Percentiles rank a stretch among this genome's conserved stretches.
Evolutionary conservation across 2,888 invertebrate species (phyloP).

Genomic region (Ormyrus thymus): DNA sequence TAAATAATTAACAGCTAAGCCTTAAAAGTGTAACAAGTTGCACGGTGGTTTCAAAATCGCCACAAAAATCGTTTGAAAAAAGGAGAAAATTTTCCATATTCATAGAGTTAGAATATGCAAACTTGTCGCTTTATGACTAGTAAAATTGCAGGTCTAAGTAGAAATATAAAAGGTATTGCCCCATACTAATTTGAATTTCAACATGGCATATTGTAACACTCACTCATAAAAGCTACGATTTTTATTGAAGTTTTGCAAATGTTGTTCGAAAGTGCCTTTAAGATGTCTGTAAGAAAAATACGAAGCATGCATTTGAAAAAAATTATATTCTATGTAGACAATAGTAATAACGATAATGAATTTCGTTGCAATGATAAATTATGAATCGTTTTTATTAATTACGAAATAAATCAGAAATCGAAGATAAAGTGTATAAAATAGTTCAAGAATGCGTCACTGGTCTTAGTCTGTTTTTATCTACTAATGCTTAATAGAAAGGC

Average conservation of each 20-base stretch:
- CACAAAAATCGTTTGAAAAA: not conserved
- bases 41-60: not conserved
- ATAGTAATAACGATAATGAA: too few relatives aligned
- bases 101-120: slow-evolving; percentile 15
- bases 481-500: too few relatives aligned
- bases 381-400: too few relatives aligned
- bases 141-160: slow-evolving; percentile 21
- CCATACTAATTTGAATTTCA: slow-evolving; percentile 18
- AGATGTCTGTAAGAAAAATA: not conserved
- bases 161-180: slow-evolving; percentile 27
- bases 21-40: too few relatives aligned
- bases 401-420: too few relatives aligned
- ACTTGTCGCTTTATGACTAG: slow-evolving; percentile 15
- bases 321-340: too few relatives aligned
- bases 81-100: slow-evolving; percentile 14
- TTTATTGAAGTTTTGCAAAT: slow-evolving; percentile 35
- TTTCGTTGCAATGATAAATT: too few relatives aligned
- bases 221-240: not conserved
- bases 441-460: too few relatives aligned
- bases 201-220: slow-evolving; percentile 10
- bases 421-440: too few relatives aligned
- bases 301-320: too few relatives aligned
- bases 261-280: slow-evolving; percentile 3
- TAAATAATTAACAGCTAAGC: too few relatives aligned
- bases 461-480: too few relatives aligned